Evolutionary conservation across 2,113 vertebrate species (phyloP).

Genomic region (Lophotis ruficrista): DNA sequence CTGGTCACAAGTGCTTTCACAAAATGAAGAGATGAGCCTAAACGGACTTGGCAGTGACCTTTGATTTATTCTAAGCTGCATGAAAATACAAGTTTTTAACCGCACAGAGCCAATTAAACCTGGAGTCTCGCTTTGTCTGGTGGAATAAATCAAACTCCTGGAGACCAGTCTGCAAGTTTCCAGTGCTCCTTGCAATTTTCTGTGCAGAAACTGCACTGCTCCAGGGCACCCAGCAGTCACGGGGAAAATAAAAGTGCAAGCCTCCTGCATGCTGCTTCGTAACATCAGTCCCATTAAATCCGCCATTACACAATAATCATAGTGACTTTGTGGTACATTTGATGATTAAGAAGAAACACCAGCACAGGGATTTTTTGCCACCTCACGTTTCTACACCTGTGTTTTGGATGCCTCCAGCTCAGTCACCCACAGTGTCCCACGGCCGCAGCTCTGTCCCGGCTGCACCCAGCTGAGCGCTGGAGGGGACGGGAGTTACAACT

Average conservation of each 20-base stretch:
- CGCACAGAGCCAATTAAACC: background rate
- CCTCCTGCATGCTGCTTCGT: background rate
- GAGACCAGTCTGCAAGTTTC: background rate
- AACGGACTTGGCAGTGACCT: background rate
- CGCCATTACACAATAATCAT: too few species aligned
- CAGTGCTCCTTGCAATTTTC: background rate
- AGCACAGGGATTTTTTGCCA: rapidly evolving
- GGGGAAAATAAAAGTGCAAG: rapidly evolving
- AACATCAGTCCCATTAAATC: background rate
- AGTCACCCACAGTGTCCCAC: rapidly evolving
- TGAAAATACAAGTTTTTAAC: background rate
- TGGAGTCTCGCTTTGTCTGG: background rate
- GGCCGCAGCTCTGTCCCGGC: background rate
- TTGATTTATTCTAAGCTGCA: background rate
- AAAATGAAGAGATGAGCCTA: background rate
- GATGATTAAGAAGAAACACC: background rate
- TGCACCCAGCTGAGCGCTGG: background rate
- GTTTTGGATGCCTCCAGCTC: background rate
- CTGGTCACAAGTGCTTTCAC: background rate
- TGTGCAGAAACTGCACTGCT: background rate
- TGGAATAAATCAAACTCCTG: background rate
- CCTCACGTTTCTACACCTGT: rapidly evolving
- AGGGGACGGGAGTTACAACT: background rate
- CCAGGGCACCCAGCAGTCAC: rapidly evolving
- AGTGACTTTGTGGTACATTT: rapidly evolving